Conservation (phyloP, 2,888 invertebrate species). For the Sericinus montela region DNA sequence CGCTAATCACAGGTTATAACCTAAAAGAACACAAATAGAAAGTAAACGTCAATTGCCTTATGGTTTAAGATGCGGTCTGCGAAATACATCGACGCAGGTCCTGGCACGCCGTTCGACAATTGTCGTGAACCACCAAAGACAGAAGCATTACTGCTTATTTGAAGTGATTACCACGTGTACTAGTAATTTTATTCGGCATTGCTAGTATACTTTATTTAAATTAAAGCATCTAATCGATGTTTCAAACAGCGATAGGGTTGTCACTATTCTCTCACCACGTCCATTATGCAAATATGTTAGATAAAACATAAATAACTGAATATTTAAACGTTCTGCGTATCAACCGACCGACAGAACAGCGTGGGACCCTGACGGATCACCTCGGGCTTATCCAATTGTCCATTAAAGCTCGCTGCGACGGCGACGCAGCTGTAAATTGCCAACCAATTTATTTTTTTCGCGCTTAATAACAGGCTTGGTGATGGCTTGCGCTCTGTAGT, state of each 20-base stretch:
- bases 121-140: too few species aligned
- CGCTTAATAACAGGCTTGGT: constrained; percentile 33
- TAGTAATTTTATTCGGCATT: too few species aligned
- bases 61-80: too few species aligned
- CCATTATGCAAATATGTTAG: constrained; percentile 16
- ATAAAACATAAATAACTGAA: constrained; percentile 11
- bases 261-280: neutral
- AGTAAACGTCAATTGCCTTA: too few species aligned
- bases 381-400: constrained; percentile 35
- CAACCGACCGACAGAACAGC: constrained; percentile 13
- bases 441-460: constrained; percentile 48
- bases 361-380: constrained; percentile 29
- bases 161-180: too few species aligned
- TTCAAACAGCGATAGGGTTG: neutral
- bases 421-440: constrained; percentile 39
- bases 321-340: constrained; percentile 13
- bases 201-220: too few species aligned
- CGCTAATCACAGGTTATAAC: too few species aligned
- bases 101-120: too few species aligned
- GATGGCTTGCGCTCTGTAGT: constrained; percentile 26
- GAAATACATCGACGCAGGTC: too few species aligned
- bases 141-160: too few species aligned
- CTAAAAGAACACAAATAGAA: too few species aligned
- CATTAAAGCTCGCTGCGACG: constrained; percentile 22
- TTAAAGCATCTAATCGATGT: too few species aligned